Percentiles rank a stretch among this genome's conserved stretches.
phyloP scores from a whole-genome alignment of 2,113 vertebrate species.

The Nyctibius bracteatus region DNA sequence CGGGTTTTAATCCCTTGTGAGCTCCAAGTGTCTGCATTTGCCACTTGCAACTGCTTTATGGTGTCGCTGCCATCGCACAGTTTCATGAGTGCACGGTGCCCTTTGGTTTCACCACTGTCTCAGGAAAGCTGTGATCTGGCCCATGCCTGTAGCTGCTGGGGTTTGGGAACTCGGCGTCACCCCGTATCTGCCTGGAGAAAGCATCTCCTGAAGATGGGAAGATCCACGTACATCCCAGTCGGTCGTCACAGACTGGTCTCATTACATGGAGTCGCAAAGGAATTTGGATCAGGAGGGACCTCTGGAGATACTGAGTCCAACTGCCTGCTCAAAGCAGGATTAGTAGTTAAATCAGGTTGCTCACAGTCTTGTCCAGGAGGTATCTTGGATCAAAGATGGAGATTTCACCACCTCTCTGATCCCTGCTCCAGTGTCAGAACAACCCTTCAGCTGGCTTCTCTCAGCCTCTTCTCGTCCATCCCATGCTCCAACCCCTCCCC shows the following conservation, averaged over 20 bases:
- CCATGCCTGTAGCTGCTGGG: neutral
- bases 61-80: accelerated
- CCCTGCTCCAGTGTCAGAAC: neutral
- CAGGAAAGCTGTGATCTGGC: neutral
- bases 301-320: neutral
- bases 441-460: neutral
- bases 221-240: neutral
- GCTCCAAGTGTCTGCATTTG: neutral
- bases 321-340: neutral
- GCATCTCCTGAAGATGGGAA: neutral
- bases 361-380: neutral
- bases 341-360: neutral
- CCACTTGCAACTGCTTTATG: neutral
- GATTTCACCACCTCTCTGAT: neutral
- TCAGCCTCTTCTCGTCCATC: neutral
- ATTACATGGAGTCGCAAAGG: neutral
- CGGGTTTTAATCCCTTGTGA: neutral
- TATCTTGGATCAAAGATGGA: neutral
- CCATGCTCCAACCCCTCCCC: neutral
- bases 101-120: neutral
- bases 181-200: neutral
- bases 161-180: neutral
- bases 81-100: accelerated
- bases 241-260: neutral
- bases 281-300: neutral